Evolutionary conservation across 2,113 vertebrate genomes (phyloP), one percentile per base, ranked within the genome.

Genomic region (Calonectris borealis): DNA sequence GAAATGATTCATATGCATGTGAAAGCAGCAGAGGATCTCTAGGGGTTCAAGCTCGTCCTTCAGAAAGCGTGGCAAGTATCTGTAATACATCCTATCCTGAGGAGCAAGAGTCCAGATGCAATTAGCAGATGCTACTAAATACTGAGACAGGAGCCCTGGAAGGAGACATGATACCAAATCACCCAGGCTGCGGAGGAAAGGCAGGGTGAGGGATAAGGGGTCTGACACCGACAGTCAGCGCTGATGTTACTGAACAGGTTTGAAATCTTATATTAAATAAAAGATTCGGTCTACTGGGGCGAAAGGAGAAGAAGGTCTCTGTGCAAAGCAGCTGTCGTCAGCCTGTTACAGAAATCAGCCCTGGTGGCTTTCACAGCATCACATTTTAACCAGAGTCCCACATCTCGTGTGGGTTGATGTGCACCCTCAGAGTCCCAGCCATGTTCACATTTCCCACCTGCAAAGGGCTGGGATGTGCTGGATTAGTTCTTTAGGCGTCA

Each of bases 301-400:
- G 12, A 75, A 61, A 65, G 79, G 61, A 90, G 36, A 72, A 95
- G 55, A n/a, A 48, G 26, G 61, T 82, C 66, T 96, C 73, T 62
- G 55, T 65, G 94, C 79, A 87, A 91, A 96, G 93, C 71, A 82
- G 69, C 77, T 24, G 70, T 34, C 40, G 7, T 79, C 94, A 96
- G 92, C 83, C 86, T 78, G 58, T 22, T 60, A 73, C 12, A 88
- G 90, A 69, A 77, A 93, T 18, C 72, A 61, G 85, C 90, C 80
- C 76, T 40, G 62, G 42, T 51, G 79, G 81, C 94, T 86, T 96
- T 92, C 86, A 89, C 76, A 94, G 92, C 95, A 73, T 66, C 86
- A 42, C 49, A 13, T 61, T 55, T 24, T 15, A 72, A 57, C 44
- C 88, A 62, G 75, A 78, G 84, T 84, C 83, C 83, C 66, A 42